Conservation (phyloP, 2,113 vertebrate genomes). For the Neotoma lepida region DNA sequence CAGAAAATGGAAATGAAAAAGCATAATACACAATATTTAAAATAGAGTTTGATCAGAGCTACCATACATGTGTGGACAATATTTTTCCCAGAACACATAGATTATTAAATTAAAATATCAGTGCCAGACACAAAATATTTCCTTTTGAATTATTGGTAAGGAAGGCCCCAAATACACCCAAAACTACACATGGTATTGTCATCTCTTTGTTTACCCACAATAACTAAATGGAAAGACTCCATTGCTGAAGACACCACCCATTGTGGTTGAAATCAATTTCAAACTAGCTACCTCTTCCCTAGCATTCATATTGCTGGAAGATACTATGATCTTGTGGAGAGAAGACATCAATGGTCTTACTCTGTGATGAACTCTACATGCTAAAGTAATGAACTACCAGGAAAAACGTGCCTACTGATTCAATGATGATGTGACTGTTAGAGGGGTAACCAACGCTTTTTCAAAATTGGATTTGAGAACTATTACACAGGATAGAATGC, state of each 20-base stretch:
- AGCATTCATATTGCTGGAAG: neutral
- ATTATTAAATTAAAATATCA: neutral
- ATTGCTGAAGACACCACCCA: neutral
- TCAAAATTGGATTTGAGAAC: neutral
- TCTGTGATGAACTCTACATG: neutral
- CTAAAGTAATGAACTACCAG: neutral
- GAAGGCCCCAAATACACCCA: neutral
- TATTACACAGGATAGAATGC: neutral
- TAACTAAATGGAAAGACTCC: neutral
- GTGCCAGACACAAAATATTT: neutral
- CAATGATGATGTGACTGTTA: neutral
- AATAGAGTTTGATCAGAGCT: neutral
- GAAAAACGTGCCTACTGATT: neutral
- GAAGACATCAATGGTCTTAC: neutral
- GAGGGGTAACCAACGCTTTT: neutral
- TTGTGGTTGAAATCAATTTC: neutral
- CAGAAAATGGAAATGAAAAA: neutral
- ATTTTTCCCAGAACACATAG: neutral
- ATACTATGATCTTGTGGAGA: neutral
- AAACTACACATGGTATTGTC: too few species aligned
- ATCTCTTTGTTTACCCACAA: neutral
- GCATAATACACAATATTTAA: neutral
- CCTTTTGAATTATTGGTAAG: neutral
- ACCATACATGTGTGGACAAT: neutral
- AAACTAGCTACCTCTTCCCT: neutral